phyloP scores from a whole-genome alignment of 2,888 invertebrate species.

The Tridacna gigas region DNA sequence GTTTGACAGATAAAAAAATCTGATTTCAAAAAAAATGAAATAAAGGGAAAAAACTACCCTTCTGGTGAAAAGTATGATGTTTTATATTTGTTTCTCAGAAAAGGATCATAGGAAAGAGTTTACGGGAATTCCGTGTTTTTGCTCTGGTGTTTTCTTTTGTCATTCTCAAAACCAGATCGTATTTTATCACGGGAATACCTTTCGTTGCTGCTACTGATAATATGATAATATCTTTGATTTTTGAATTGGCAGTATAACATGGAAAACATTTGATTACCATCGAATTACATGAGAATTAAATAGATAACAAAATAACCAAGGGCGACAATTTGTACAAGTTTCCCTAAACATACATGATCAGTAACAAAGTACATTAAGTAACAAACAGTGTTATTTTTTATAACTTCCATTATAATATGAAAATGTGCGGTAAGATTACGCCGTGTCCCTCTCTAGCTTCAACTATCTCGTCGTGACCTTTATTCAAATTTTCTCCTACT shows the following conservation, averaged over 20 bases:
- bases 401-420: background rate
- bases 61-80: too few species aligned
- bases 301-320: background rate
- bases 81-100: too few species aligned
- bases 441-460: background rate
- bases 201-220: constrained; percentile 5
- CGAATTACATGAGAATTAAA: constrained; percentile 4
- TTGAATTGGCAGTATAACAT: constrained; percentile 20
- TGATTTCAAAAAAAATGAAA: too few species aligned
- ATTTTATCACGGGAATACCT: background rate
- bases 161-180: background rate
- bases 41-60: too few species aligned
- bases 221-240: constrained; percentile 26
- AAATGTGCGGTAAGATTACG: constrained; percentile 8
- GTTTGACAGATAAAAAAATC: too few species aligned
- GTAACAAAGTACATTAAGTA: background rate
- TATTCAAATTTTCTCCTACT: too few species aligned
- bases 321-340: background rate
- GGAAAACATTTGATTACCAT: constrained; percentile 10
- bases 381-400: constrained; percentile 4
- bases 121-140: too few species aligned
- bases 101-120: too few species aligned
- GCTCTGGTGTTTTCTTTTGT: background rate
- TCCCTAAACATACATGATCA: constrained; percentile 6
- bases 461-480: background rate